Percentiles rank a stretch among this genome's conserved stretches.
Evolutionary conservation across 2,113 vertebrate genomes (phyloP).

Genomic region (Labrus mixtus): DNA sequence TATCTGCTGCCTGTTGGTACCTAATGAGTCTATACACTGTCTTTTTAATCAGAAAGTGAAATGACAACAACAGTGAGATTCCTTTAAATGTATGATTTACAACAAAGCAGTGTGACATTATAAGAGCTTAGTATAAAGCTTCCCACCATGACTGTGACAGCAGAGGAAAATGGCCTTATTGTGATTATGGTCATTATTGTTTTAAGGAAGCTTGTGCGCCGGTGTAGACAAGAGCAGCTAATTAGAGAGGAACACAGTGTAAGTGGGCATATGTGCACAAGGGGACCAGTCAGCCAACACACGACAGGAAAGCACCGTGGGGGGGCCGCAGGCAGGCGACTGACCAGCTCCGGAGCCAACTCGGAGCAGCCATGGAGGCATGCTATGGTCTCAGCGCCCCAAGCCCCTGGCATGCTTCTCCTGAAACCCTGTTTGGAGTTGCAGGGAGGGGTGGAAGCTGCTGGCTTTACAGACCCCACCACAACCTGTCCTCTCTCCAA

Average conservation of each 20-base stretch:
- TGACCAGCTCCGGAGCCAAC: constrained; percentile 71
- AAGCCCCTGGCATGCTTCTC: constrained; percentile 67
- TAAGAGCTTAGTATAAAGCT: not conserved
- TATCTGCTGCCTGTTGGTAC: too few relatives aligned
- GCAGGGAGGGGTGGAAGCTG: constrained; percentile 60
- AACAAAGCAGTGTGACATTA: too few relatives aligned
- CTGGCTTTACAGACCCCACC: constrained; percentile 59
- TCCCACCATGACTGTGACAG: not conserved
- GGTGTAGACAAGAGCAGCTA: constrained; percentile 73
- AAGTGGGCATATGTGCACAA: constrained; percentile 80
- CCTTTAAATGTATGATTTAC: too few relatives aligned
- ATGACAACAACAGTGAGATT: too few relatives aligned
- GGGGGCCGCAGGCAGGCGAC: constrained; percentile 58
- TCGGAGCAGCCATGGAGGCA: constrained; percentile 69
- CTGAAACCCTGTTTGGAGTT: constrained; percentile 62
- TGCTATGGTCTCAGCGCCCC: constrained; percentile 78
- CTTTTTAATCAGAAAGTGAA: too few relatives aligned
- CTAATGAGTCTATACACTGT: too few relatives aligned
- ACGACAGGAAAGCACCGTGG: constrained; percentile 69
- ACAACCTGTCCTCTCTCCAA: constrained; percentile 79
- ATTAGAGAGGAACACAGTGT: constrained; percentile 80
- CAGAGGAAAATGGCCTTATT: not conserved
- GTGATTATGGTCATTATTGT: constrained; percentile 36
- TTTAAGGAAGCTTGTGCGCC: constrained; percentile 67
- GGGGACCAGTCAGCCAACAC: constrained; percentile 76